Base-by-base conservation (phyloP, 2,888 invertebrate genomes). In the Agrotis segetum region DNA sequence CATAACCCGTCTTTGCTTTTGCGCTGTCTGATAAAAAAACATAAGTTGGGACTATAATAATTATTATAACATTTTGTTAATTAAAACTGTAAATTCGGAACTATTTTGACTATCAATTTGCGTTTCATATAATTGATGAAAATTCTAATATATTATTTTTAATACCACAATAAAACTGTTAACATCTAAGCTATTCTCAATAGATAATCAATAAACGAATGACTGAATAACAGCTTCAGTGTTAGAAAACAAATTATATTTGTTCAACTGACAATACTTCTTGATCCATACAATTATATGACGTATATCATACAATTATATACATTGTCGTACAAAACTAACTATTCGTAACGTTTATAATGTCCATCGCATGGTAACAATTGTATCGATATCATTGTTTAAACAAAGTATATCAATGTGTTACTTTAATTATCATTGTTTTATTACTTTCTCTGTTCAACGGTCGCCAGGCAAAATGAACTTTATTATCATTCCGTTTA, bases 321-420 rank as follows among this genome's bases (percentile, higher is more conserved):
- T 55, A 34, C n/a, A 69, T 59, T 53, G 47, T 59, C 17, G 9
- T 50, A 19, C 9, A n/a, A 53, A 55, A 53, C 47, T 72, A 60
- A 56, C 53, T 47, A 44, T 67, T 56, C 13, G 16, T 79, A 56
- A 34, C 19, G 34, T 49, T 59, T 60, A 49, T 65, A 50, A 59
- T 59, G 29, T 52, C 53, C 50, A 52, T 50, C 34, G 69, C 74
- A 52, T 66, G 53, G 74, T 58, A 65, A 79, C 66, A 62, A 68
- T 71, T 34, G 55, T 34, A 16, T 64, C 14, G 66, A 68, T 69
- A 79, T 64, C 60, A 68, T 3, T 74, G 68, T 79, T 79, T 79
- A 60, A 49, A 71, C 63, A 68, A 68, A 49, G n/a, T 40, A 56
- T 71, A 17, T 72, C 77, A 81, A 62, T 79, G 67, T 53, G 53